A percentile compares a stretch with the other conserved stretches of the same genome.
These are phyloP conservation scores for Falco peregrinus DNA, from an alignment of 2,797 vertebrate genomes.

Conservation along the genomic window DNA sequence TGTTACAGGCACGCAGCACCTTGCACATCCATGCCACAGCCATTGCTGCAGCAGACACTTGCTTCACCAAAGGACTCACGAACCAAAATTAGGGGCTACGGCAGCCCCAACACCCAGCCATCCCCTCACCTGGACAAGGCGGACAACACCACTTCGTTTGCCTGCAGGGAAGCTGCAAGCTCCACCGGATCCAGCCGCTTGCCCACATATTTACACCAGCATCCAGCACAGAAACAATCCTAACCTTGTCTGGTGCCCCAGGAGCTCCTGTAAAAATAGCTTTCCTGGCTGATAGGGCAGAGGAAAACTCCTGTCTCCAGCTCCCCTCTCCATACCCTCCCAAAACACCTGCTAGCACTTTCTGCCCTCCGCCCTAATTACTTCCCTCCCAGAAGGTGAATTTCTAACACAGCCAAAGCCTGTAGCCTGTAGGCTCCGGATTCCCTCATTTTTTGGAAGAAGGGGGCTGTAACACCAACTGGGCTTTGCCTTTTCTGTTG, in stretches of 20 bases:
- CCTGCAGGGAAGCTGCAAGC: neutral
- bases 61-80: neutral
- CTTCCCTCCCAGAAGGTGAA: neutral
- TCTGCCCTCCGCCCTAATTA: neutral
- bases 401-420: neutral
- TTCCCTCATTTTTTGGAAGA: neutral
- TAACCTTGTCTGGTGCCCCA: neutral
- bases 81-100: accelerated
- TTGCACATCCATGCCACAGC: neutral
- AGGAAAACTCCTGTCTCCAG: neutral
- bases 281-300: neutral
- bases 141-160: accelerated
- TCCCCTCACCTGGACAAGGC: neutral
- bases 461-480: neutral
- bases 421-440: neutral
- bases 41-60: accelerated
- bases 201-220: neutral
- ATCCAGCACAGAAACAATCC: neutral
- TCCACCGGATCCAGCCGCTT: neutral
- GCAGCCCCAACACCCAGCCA: neutral
- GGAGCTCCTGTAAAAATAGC: neutral
- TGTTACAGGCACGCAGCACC: neutral
- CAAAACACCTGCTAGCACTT: neutral
- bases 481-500: neutral
- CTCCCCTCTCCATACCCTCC: neutral